Conservation (phyloP, 2,113 vertebrate genomes). For the Chamaea fasciata region DNA sequence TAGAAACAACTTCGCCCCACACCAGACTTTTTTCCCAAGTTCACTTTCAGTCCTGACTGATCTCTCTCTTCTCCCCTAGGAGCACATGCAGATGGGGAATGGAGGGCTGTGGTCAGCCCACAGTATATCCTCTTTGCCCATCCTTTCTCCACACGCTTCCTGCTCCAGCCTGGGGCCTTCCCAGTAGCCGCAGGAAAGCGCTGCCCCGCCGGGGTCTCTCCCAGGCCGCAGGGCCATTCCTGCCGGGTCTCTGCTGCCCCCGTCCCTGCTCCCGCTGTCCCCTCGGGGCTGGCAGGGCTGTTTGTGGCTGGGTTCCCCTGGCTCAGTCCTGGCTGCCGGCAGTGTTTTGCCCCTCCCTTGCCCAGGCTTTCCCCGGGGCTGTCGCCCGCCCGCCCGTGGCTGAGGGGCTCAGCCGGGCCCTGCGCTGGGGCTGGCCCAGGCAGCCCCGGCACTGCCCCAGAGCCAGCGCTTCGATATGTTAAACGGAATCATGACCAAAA, state of each 20-base stretch:
- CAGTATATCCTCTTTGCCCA: not conserved
- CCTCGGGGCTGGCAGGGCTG: not conserved
- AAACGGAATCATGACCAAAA: not conserved
- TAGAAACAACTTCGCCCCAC: accelerated
- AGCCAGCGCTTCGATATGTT: accelerated
- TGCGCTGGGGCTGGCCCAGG: no score
- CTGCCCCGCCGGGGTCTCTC: not conserved
- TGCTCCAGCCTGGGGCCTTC: accelerated
- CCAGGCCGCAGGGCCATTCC: not conserved
- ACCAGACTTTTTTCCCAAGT: not conserved
- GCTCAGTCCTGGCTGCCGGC: not conserved
- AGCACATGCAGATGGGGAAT: not conserved
- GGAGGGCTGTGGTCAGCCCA: not conserved
- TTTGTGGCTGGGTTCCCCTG: not conserved
- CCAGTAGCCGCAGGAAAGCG: accelerated
- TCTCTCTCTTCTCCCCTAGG: not conserved
- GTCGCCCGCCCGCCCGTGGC: not conserved
- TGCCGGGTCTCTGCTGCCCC: not conserved
- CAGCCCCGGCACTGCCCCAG: not conserved
- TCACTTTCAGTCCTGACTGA: not conserved
- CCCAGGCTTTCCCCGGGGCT: not conserved
- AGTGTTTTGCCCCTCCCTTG: not conserved
- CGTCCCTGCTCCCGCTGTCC: not conserved
- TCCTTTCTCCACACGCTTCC: not conserved
- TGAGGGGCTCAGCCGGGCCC: not conserved